These are phyloP conservation scores for Sinocyclocheilus rhinocerous DNA, from an alignment of 2,113 vertebrate species.

Conservation along the genomic window DNA sequence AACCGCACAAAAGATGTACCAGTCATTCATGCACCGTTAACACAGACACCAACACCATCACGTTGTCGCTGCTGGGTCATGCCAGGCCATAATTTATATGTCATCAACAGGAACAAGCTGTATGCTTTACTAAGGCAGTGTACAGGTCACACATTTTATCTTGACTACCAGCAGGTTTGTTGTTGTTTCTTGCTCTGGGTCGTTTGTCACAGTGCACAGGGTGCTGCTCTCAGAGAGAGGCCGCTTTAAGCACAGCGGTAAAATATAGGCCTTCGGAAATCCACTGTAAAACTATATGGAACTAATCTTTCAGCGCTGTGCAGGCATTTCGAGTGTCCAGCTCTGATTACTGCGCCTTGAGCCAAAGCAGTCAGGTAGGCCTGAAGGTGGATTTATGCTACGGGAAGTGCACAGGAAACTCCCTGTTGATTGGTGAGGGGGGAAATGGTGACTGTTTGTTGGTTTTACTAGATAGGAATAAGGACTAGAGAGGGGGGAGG, in stretches of 20 bases:
- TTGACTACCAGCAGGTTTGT: constrained; percentile 41
- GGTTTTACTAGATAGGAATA: constrained; percentile 37
- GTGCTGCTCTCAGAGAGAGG: constrained; percentile 50
- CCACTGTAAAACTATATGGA: constrained; percentile 57
- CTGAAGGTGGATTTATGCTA: constrained; percentile 44
- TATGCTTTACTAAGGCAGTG: constrained; percentile 20
- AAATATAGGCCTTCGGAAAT: constrained; percentile 56
- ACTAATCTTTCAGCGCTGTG: constrained; percentile 53
- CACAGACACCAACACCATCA: constrained; percentile 30
- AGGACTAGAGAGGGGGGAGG: background rate
- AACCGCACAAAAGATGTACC: constrained; percentile 27
- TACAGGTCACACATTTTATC: constrained; percentile 37
- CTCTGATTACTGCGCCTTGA: constrained; percentile 39
- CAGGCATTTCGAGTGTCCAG: constrained; percentile 25
- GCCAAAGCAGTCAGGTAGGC: constrained; percentile 47
- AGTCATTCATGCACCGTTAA: constrained; percentile 48
- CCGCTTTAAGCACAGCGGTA: constrained; percentile 47
- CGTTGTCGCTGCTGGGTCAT: constrained; percentile 2
- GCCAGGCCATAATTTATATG: constrained; percentile 21
- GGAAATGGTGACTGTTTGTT: constrained; percentile 37
- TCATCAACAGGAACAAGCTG: constrained; percentile 23
- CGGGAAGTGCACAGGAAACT: constrained; percentile 37
- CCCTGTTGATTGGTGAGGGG: constrained; percentile 4
- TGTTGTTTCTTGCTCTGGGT: constrained; percentile 6
- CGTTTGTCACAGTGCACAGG: constrained; percentile 30